phyloP scores from a whole-genome alignment of 2,888 invertebrate species.

The Scrobipalpa atriplicella region DNA sequence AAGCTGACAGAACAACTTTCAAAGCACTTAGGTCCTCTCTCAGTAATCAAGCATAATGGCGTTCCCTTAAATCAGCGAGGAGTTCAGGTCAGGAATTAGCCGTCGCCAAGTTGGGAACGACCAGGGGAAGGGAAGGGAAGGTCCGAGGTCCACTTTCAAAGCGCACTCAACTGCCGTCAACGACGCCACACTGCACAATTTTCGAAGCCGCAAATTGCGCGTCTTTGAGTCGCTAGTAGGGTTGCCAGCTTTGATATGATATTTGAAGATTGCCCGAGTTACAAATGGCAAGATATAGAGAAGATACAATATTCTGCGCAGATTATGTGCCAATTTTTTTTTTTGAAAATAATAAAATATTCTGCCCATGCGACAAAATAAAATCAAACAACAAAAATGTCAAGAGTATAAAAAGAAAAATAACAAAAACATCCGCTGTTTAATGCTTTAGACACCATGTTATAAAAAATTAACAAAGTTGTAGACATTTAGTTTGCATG shows the following conservation, averaged over 20 bases:
- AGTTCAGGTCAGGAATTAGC: constrained; percentile 23
- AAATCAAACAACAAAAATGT: too few relatives aligned
- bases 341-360: too few relatives aligned
- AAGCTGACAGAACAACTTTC: not conserved
- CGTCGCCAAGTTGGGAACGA: not conserved
- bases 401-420: too few relatives aligned
- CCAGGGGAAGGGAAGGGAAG: not conserved
- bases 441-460: too few relatives aligned
- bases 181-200: constrained; percentile 65
- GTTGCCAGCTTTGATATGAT: not conserved
- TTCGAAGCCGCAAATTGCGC: constrained; percentile 76
- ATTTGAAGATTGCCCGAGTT: too few relatives aligned
- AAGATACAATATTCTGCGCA: too few relatives aligned
- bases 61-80: constrained; percentile 1
- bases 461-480: too few relatives aligned
- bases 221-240: constrained; percentile 61
- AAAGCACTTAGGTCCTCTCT: not conserved
- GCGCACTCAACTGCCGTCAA: constrained; percentile 60
- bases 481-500: not conserved
- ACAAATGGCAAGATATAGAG: too few relatives aligned
- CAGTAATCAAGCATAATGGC: constrained; percentile 19
- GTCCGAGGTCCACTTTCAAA: constrained; percentile 64
- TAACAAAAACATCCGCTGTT: too few relatives aligned
- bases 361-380: too few relatives aligned
- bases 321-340: too few relatives aligned